Evolutionary conservation across 2,888 invertebrate species (phyloP).

Genomic region (Chloromyia formosa): DNA sequence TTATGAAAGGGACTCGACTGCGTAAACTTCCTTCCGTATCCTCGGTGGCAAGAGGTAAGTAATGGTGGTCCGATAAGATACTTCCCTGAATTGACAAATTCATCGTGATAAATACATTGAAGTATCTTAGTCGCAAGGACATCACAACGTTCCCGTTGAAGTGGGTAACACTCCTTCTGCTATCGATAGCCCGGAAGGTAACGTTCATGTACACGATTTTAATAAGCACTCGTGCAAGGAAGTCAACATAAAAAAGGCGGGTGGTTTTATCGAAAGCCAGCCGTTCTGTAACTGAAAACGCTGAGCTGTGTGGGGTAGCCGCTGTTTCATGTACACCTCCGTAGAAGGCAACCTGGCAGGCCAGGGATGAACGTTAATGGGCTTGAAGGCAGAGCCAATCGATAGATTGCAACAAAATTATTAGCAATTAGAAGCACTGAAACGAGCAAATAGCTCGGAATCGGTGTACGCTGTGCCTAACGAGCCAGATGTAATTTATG

Average conservation of each 20-base stretch:
- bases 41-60: too few relatives aligned
- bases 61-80: too few relatives aligned
- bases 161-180: not conserved
- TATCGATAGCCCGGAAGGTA: not conserved
- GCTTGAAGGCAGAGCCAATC: conserved; percentile 28
- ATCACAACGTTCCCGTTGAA: not conserved
- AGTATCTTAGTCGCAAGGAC: too few relatives aligned
- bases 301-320: too few relatives aligned
- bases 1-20: too few relatives aligned
- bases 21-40: too few relatives aligned
- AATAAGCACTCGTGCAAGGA: conserved; percentile 15
- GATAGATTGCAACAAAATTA: conserved; percentile 48
- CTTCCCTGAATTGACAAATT: too few relatives aligned
- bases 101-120: too few relatives aligned
- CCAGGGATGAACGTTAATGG: conserved; percentile 7
- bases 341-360: not conserved
- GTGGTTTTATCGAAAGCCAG: not conserved
- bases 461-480: conserved; percentile 45
- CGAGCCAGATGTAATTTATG: conserved; percentile 48
- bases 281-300: too few relatives aligned
- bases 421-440: conserved; percentile 46
- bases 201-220: not conserved
- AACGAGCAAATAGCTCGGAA: conserved; percentile 44
- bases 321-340: not conserved
- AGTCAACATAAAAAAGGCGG: conserved; percentile 36